Base-by-base conservation (phyloP, 2,113 vertebrate species). In the Tychaedon coryphoeus region DNA sequence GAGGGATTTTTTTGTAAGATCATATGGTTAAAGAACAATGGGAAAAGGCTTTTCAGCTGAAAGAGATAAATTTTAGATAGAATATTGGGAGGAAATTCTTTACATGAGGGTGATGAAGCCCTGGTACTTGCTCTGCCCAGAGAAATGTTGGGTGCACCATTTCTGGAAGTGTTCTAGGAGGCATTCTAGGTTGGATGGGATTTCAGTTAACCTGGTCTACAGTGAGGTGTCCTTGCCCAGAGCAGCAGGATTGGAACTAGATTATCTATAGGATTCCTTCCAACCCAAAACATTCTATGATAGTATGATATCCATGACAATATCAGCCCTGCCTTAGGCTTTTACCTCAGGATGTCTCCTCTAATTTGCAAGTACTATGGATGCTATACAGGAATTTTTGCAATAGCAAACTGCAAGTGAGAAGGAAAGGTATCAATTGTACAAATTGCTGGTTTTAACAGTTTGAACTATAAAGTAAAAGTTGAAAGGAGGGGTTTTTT, bases 401-500 rank as follows among this genome's bases (percentile, higher is more conserved):
- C 45, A 60, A 80, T 19, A 71, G 19, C 22, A 67, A 71, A 38
- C 9, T 58, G 19, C 20, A 86, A 73, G 6, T 33, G 4, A 70
- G 72, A 73, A 93, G 24, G 8, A 64, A 70, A 31, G 10, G 23
- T 51, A 25, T 17, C 12, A 43, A 14, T 31, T 75, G 5, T 65
- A 66, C 18, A 53, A 31, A 26, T 31, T 6, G 11, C 40, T 60
- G 14, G 17, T 25, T 94, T 57, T 19, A 85, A 10, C 34, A 72
- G 7, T 72, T 77, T n/a, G 42, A 91, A 36, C 3, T 31, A 45
- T 24, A 77, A 45, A 53, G 10, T 4, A 86, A 62, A 77, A 60
- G 20, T 42, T 4, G 40, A 19, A 61, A 57, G 5, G 7, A 8
- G 1, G 9, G 0, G 0, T 2, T 4, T 61, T 61, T 40, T 34